Base-by-base conservation (phyloP, 2,888 invertebrate genomes). In the Saturnia japonica region DNA sequence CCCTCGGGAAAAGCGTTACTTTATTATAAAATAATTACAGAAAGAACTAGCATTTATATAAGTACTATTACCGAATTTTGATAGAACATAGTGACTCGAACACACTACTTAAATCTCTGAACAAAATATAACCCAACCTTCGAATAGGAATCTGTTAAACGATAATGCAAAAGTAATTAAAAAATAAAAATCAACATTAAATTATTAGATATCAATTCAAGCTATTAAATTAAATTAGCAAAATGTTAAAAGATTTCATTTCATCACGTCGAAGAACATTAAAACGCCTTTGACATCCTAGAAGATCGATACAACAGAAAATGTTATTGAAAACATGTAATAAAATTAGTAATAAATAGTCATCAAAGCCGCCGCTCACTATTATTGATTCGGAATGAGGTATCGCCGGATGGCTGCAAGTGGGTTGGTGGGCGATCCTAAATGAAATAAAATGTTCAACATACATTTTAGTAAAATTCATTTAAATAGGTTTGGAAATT, bases 371-470 rank as follows among this genome's bases (percentile, higher is more conserved):
- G n/a, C 19, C 40, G 54, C 12, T 40, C 14, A 40, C 68, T 54
- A 68, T 68, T 68, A 68, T 67, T 22, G 67, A 45, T 68, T 45
- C 43, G 47, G 47, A 68, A 68, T 68, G 25, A 68, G 14, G 12
- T 68, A 22, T 68, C 40, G 40, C n/a, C 54, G 54, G 68, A 19
- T 11, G 40, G 64, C 40, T 40, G 64, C 9, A 68, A 47, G 68
- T 68, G 47, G 68, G n/a, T 8, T n/a, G 54, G 54, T 67, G 34
- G 40, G 6, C 40, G 34, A 40, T 40, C 64, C 19, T 40, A 64
- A 64, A 40, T n/a, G 40, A 60, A 51, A 54, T 60, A 0, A 14
- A 22, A 54, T 54, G 22, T 22, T 22, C 22, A 54, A 60, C 12
- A 28, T 14, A 60, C 14, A 28, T 64, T 64, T 40, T 19, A 62